Percentiles rank a stretch among this genome's conserved stretches.
These are phyloP conservation scores for Calameuta filiformis DNA, from an alignment of 2,888 invertebrate species.

Conservation along the genomic window DNA sequence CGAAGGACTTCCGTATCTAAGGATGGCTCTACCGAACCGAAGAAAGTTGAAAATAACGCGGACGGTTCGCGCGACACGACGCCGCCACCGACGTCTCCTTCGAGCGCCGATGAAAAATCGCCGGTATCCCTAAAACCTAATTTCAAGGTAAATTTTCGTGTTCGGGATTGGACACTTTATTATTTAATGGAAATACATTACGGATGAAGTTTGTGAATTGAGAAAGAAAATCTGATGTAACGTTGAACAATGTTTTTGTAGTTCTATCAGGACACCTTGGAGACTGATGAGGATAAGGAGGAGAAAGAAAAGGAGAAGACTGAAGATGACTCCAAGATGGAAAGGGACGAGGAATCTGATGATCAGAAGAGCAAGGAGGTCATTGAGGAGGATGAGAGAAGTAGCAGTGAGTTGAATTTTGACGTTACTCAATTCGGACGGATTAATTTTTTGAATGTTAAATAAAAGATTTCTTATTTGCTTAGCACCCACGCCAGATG, in stretches of 20 bases:
- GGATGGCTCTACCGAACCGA: slow-evolving; percentile 71
- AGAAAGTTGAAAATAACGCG: slow-evolving; percentile 68
- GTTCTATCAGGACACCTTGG: slow-evolving; percentile 94
- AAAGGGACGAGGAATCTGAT: slow-evolving; percentile 29
- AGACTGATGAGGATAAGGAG: slow-evolving; percentile 74
- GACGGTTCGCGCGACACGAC: slow-evolving; percentile 49
- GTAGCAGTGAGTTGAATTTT: slow-evolving; percentile 43
- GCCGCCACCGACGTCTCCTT: slow-evolving; percentile 65
- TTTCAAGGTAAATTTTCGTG: slow-evolving; percentile 61
- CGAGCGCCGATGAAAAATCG: slow-evolving; percentile 58
- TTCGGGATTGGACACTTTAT: not conserved
- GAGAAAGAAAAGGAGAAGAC: slow-evolving; percentile 55
- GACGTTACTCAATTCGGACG: not conserved
- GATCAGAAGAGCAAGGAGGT: slow-evolving; percentile 51
- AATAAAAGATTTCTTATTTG: not conserved
- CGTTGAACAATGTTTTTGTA: slow-evolving; percentile 45
- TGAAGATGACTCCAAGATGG: slow-evolving; percentile 29
- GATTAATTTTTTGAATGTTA: slow-evolving; percentile 19
- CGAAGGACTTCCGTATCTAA: slow-evolving; percentile 78
- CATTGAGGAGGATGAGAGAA: slow-evolving; percentile 48
- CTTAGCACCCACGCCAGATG: slow-evolving; percentile 54
- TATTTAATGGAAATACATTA: not conserved
- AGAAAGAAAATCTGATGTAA: not conserved
- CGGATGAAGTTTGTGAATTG: not conserved
- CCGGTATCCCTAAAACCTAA: slow-evolving; percentile 65